phyloP scores from a whole-genome alignment of 2,888 invertebrate species.

The Parochlus steinenii region DNA sequence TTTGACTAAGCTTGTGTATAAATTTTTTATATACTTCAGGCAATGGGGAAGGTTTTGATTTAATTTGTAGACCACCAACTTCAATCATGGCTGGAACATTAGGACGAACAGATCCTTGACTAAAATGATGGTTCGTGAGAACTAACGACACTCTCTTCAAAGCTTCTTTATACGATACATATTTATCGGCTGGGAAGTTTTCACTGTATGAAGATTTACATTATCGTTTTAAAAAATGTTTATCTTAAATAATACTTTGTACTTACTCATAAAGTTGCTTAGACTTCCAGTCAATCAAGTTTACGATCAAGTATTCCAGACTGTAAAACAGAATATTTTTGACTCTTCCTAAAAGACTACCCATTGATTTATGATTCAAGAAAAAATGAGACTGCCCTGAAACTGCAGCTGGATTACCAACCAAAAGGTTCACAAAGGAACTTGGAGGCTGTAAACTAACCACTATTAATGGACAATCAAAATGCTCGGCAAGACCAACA shows the following conservation, averaged over 20 bases:
- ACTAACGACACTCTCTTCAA: slow-evolving; percentile 26
- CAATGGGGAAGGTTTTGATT: slow-evolving; percentile 17
- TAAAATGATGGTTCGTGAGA: slow-evolving; percentile 27
- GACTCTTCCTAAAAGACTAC: slow-evolving; percentile 17
- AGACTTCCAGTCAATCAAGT: background rate
- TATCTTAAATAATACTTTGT: background rate
- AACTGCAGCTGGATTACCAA: slow-evolving; percentile 5
- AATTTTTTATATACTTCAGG: slow-evolving; percentile 10
- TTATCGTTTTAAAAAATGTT: background rate
- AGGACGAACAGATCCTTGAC: slow-evolving; percentile 23
- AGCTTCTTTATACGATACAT: slow-evolving; percentile 18
- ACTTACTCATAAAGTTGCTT: slow-evolving; percentile 6
- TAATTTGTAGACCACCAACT: slow-evolving; percentile 32
- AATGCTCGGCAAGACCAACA: slow-evolving; percentile 25
- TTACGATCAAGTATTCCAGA: background rate
- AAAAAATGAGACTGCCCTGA: slow-evolving; percentile 19
- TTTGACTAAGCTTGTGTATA: no score
- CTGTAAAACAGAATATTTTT: slow-evolving; percentile 15
- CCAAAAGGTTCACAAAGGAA: slow-evolving; percentile 17
- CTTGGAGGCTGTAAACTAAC: slow-evolving; percentile 20
- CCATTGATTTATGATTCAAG: slow-evolving; percentile 13
- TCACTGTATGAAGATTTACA: slow-evolving; percentile 14
- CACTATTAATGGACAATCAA: slow-evolving; percentile 21
- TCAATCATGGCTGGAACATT: slow-evolving; percentile 26
- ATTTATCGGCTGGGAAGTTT: slow-evolving; percentile 14